A percentile compares a stretch with the other conserved stretches of the same genome.
phyloP scores from a whole-genome alignment of 2,113 vertebrate species.

The Pteropus alecto region DNA sequence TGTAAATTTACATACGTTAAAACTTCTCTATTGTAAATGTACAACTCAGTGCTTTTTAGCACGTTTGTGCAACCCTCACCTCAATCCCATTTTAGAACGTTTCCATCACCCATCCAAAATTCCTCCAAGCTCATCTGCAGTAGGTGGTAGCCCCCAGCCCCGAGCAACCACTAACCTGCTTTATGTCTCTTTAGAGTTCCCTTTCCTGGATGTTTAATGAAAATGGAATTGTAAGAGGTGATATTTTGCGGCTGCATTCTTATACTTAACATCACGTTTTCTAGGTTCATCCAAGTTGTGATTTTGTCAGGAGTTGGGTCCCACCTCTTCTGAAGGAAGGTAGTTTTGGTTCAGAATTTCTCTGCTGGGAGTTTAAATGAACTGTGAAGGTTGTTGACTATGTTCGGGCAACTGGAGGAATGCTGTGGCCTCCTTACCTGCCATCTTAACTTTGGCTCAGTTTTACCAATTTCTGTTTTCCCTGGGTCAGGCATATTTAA shows the following conservation, averaged over 20 bases:
- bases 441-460: background rate
- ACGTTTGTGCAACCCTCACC: background rate
- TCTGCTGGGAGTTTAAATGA: background rate
- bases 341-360: background rate
- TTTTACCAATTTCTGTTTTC: background rate
- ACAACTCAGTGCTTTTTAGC: background rate
- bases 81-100: background rate
- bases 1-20: background rate
- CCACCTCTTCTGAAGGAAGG: background rate
- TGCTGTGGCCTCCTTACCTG: fast-evolving
- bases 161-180: background rate
- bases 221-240: background rate
- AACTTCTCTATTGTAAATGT: background rate
- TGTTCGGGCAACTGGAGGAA: background rate
- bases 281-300: background rate
- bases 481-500: background rate
- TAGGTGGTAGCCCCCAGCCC: background rate
- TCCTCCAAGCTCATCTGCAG: background rate
- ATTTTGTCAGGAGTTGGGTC: background rate
- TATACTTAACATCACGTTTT: background rate
- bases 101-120: background rate
- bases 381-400: background rate
- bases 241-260: background rate
- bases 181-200: background rate
- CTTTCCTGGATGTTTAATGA: background rate